A percentile compares a stretch with the other conserved stretches of the same genome.
Evolutionary conservation across 2,888 invertebrate species (phyloP).

Genomic region (Callimorpha dominula): DNA sequence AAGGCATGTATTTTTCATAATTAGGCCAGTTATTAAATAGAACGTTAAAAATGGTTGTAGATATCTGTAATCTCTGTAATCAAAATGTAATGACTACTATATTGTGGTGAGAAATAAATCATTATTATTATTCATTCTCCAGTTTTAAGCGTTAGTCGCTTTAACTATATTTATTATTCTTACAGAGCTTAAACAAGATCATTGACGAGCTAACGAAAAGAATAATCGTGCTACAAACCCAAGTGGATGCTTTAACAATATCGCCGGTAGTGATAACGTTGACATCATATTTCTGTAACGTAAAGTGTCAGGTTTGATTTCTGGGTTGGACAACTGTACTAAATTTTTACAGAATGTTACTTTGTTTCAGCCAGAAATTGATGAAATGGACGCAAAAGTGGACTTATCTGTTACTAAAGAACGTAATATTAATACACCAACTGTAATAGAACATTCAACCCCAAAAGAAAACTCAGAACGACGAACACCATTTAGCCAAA

Average conservation of each 20-base stretch:
- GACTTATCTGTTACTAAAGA: background rate
- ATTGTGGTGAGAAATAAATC: too few relatives aligned
- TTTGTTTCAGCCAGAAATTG: constrained; percentile 11
- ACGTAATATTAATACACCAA: background rate
- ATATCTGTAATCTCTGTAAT: too few relatives aligned
- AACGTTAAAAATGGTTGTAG: too few relatives aligned
- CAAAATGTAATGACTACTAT: too few relatives aligned
- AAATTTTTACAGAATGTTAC: background rate
- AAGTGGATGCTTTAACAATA: constrained; percentile 61
- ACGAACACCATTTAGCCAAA: background rate
- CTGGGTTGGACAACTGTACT: background rate
- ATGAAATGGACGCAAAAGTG: background rate
- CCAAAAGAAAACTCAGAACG: background rate
- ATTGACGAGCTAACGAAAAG: constrained; percentile 57
- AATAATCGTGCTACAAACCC: constrained; percentile 64
- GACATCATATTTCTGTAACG: background rate
- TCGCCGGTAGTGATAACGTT: constrained; percentile 44
- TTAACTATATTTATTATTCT: constrained; percentile 2
- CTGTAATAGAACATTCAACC: background rate
- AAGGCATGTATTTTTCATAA: too few relatives aligned
- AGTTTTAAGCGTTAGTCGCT: too few relatives aligned
- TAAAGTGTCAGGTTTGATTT: background rate
- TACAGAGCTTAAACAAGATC: constrained; percentile 46
- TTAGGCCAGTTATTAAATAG: too few relatives aligned
- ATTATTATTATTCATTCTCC: too few relatives aligned